Percentiles rank a stretch among this genome's conserved stretches.
phyloP scores from a whole-genome alignment of 2,113 vertebrate species.

The Gambusia affinis region DNA sequence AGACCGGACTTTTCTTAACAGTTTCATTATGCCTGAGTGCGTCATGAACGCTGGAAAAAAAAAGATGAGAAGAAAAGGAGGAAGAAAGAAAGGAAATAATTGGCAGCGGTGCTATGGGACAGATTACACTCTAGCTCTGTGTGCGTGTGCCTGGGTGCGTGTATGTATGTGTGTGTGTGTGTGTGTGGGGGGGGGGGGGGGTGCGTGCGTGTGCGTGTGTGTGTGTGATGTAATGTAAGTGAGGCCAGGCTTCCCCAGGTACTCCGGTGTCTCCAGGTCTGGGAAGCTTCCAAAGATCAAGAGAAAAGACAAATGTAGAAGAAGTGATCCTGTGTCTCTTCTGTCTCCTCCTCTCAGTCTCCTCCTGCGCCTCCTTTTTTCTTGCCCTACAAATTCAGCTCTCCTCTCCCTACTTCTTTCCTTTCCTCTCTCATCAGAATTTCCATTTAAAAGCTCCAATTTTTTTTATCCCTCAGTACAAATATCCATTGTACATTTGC shows the following conservation, averaged over 20 bases:
- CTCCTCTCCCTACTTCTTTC: conserved; percentile 4
- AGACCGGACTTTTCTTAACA: conserved; percentile 71
- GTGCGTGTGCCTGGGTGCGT: conserved; percentile 44
- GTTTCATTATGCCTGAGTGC: conserved; percentile 77
- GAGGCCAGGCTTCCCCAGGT: conserved; percentile 57
- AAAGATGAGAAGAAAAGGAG: conserved; percentile 68
- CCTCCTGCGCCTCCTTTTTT: not conserved
- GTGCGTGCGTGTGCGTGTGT: not conserved
- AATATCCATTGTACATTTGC: not conserved
- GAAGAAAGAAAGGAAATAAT: conserved; percentile 69
- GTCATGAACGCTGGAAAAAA: conserved; percentile 73
- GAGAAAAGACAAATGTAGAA: conserved; percentile 10
- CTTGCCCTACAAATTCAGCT: not conserved
- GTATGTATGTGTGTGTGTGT: conserved; percentile 39
- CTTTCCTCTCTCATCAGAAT: conserved; percentile 31
- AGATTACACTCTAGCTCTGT: conserved; percentile 54
- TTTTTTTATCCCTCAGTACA: not conserved
- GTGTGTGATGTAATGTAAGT: conserved; percentile 39
- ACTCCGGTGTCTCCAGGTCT: conserved; percentile 52
- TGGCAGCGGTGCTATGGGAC: conserved; percentile 66
- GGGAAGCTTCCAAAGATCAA: conserved; percentile 33
- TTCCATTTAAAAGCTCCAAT: not conserved
- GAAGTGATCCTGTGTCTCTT: conserved; percentile 14
- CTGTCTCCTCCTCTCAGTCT: not conserved
- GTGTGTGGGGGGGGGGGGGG: conserved; percentile 15